phyloP scores from a whole-genome alignment of 1,140 invertebrate genomes.

The Ctenoplectra terminalis region DNA sequence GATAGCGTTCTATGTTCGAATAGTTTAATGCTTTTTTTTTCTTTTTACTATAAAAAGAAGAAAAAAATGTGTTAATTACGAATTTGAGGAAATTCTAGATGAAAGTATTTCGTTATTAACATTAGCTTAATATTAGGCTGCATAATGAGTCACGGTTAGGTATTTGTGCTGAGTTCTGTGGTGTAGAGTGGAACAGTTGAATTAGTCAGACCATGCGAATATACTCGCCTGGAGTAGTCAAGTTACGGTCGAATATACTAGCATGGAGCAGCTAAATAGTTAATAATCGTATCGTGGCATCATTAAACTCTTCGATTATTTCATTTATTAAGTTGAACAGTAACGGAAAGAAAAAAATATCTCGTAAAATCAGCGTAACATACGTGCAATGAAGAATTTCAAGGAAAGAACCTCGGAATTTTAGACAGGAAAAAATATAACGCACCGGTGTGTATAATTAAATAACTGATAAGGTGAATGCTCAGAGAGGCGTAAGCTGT shows the following conservation, averaged over 20 bases:
- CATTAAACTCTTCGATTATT: not conserved
- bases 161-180: too few relatives aligned
- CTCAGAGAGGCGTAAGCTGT: not conserved
- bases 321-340: not conserved
- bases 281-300: not conserved
- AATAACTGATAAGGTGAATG: not conserved
- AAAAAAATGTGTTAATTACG: too few relatives aligned
- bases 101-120: too few relatives aligned
- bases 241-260: not conserved
- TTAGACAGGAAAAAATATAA: not conserved
- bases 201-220: not conserved
- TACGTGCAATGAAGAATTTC: not conserved
- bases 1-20: too few relatives aligned
- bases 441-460: not conserved
- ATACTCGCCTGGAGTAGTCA: not conserved
- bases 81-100: too few relatives aligned
- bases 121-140: too few relatives aligned
- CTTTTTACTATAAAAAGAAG: too few relatives aligned
- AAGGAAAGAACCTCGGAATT: not conserved
- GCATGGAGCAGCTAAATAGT: not conserved
- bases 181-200: not conserved
- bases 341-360: not conserved
- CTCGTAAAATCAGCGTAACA: not conserved
- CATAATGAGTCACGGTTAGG: too few relatives aligned
- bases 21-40: too few relatives aligned